phyloP scores from a whole-genome alignment of 1,140 invertebrate genomes.

The Aculops lycopersici region DNA sequence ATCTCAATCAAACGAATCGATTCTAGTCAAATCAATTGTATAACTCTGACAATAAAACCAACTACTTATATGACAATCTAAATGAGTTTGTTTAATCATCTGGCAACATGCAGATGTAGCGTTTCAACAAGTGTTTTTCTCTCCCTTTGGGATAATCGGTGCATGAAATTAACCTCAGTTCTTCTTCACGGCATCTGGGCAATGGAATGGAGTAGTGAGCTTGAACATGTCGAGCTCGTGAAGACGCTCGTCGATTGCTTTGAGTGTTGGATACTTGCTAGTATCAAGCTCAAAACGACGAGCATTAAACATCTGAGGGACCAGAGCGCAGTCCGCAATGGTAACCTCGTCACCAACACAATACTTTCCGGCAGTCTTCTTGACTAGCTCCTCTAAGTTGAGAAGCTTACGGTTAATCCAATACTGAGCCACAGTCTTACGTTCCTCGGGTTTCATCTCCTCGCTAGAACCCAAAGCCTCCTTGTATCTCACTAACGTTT shows the following conservation, averaged over 20 bases:
- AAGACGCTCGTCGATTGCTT: constrained; percentile 35
- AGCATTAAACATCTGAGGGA: constrained; percentile 34
- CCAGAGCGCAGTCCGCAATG: constrained; percentile 68
- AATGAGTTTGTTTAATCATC: too few relatives aligned
- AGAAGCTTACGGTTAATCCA: constrained; percentile 61
- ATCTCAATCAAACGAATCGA: too few relatives aligned
- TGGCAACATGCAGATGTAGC: too few relatives aligned
- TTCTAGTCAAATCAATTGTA: too few relatives aligned
- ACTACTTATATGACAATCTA: too few relatives aligned
- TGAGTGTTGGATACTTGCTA: constrained; percentile 51
- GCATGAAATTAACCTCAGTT: background rate
- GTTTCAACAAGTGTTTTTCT: too few relatives aligned
- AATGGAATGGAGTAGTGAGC: constrained; percentile 46
- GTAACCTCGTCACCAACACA: constrained; percentile 73
- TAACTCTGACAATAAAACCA: too few relatives aligned
- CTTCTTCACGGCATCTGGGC: constrained; percentile 45
- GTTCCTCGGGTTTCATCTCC: constrained; percentile 17
- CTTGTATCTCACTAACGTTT: constrained; percentile 39
- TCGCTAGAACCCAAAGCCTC: constrained; percentile 9
- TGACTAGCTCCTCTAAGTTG: constrained; percentile 54
- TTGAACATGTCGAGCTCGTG: constrained; percentile 48
- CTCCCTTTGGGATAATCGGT: background rate
- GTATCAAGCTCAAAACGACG: constrained; percentile 59
- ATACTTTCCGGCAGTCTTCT: constrained; percentile 54
- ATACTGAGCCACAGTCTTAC: constrained; percentile 37